Evolutionary conservation across 2,888 invertebrate species (phyloP).

Genomic region (Stramonita haemastoma): DNA sequence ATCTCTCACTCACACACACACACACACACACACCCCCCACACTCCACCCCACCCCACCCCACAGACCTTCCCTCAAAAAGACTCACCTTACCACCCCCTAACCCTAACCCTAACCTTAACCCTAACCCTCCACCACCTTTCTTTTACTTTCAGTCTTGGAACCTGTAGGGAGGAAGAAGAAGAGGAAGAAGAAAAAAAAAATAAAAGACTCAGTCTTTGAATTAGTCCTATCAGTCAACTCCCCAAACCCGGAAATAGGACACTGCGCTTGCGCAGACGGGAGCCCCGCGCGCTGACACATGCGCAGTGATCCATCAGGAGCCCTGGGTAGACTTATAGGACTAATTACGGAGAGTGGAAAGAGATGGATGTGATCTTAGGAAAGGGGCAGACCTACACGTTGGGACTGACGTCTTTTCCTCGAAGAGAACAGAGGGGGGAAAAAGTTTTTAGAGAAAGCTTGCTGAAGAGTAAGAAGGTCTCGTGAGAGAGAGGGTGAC

Average conservation of each 20-base stretch:
- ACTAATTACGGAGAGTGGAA: conserved; percentile 16
- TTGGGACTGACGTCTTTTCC: no score
- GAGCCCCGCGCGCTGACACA: not conserved
- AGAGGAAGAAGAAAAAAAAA: not conserved
- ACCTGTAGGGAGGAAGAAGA: not conserved
- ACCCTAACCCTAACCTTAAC: no score
- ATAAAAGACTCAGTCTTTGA: not conserved
- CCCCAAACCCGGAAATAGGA: not conserved
- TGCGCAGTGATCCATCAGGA: conserved; percentile 27
- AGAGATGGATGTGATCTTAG: not conserved
- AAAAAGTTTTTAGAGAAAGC: no score
- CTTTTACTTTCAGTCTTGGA: not conserved
- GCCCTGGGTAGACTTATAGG: conserved; percentile 6
- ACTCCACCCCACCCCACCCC: not conserved
- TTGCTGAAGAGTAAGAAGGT: no score
- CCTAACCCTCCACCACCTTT: not conserved
- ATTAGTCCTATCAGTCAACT: not conserved
- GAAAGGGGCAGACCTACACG: no score
- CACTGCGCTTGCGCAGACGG: conserved; percentile 13
- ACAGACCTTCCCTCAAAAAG: no score
- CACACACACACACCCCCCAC: no score
- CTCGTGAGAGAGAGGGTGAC: no score
- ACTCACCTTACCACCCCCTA: no score
- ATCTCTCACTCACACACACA: not conserved
- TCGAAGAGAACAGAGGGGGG: no score